Evolutionary conservation across 2,113 vertebrate genomes (phyloP), one percentile per base, ranked within the genome.

Genomic region (Eulemur rufifrons): DNA sequence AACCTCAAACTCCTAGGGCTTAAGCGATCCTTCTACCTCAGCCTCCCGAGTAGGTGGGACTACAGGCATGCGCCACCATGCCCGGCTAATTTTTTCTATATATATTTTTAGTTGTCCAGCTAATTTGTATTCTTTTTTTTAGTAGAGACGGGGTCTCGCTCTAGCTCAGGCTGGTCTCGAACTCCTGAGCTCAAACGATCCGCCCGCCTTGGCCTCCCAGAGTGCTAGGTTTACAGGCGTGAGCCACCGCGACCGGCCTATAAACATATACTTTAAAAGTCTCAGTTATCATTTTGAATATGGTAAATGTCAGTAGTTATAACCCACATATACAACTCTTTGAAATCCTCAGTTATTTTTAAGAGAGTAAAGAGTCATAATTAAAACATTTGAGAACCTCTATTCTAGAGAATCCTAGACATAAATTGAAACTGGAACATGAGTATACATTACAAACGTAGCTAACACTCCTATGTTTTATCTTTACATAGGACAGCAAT

Each of bases 321-420:
- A 93, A 69, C 3, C 47, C 32, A 71, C 17, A 77, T 56, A 64
- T 92, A 94, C 71, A 86, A n/a, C 0, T 23, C 37, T 76, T 34
- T 64, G 37, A 27, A 14, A 59, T 42, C 45, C 39, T 80, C 13
- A 74, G 50, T 69, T 87, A 56, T 86, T 76, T 89, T 94, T 59
- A 81, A 87, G 66, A 94, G 61, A 87, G 10, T 78, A 87, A 84
- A 88, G 21, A 50, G 8, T 92, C 29, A 66, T 83, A 95, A 64
- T 52, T 63, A 92, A 56, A 95, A 92, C 42, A 52, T 76, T 66
- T 83, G 59, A 86, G 25, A 81, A 74, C 56, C 17, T 95, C 11
- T 23, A 1, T 34, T 86, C 37, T 85, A 8, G 42, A 52, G 47
- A 84, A 68, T 73, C 12, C n/a, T 89, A 87, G 61, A 13, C 92